Evolutionary conservation across 1,140 invertebrate genomes (phyloP), one percentile per base, ranked within the genome.

Genomic region (Lepidurus apus): DNA sequence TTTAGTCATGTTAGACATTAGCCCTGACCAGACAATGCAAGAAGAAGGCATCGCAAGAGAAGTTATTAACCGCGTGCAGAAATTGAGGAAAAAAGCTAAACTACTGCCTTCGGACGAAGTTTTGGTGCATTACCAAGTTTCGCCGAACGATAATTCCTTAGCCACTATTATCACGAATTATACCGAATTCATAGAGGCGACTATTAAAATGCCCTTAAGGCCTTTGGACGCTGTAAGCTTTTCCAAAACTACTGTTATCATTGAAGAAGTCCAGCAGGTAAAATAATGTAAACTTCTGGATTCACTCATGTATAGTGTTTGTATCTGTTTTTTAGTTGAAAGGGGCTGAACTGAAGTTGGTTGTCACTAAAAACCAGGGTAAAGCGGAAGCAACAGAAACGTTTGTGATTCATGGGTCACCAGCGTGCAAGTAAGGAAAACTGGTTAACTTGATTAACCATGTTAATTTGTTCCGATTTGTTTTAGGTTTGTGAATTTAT

Each of bases 41-140:
- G 92, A 97, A 84, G 97, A 99, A 89, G 95, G 95, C 42, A 87
- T 93, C 78, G 93, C 95, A 0, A 88, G 98, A 79, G 98, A 99
- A 87, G 91, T 99, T 9, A 95, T 98, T 42, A 99, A 99, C 84
- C 90, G 97, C 73, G 89, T 99, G 53, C 98, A 99, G 84, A 98
- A 98, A 86, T 86, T 99, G 0, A 88, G 98, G n/a, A 99, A 99
- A 85, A 96, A 97, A 85, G 96, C 95, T 1, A 91, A 94, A 83
- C 87, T 99, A 13, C 91, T 97, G 24, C 96, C 97, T 0, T 93
- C 94, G 10, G 96, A 99, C 87, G 90, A 92, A 79, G 94, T 98
- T 34, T 88, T 89, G 45, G 92, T 97, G 47, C 97, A 91, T 84
- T 96, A 94, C 83, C 74, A 79, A 74, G 43, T 75, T 17, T 84